These are phyloP conservation scores for Arbacia lixula DNA, from an alignment of 53 echinoderm and acorn worm species.

Conservation along the genomic window DNA sequence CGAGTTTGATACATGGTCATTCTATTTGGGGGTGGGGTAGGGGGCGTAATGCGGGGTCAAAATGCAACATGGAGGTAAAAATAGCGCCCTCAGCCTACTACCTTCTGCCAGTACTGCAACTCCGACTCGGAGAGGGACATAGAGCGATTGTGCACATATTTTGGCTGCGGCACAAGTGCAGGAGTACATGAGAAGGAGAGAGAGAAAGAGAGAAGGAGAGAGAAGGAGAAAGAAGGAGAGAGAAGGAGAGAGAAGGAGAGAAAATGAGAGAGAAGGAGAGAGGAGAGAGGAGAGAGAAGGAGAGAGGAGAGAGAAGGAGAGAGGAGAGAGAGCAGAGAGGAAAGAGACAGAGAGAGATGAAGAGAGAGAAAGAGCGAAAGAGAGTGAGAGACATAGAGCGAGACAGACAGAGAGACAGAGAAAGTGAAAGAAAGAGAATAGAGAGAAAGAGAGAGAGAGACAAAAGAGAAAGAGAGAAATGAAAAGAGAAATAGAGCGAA, in stretches of 20 bases:
- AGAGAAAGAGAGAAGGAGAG: conserved; percentile 9
- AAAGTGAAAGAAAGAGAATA: too few species aligned
- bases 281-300: background rate
- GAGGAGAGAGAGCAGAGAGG: too few species aligned
- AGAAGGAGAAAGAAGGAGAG: conserved; percentile 14
- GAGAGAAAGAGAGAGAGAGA: too few species aligned
- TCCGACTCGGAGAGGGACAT: conserved; percentile 98
- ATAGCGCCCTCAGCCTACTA: conserved; percentile 29
- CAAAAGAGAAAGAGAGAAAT: too few species aligned
- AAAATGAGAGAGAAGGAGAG: background rate
- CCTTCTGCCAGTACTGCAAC: conserved; percentile 98
- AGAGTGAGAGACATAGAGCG: too few species aligned
- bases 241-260: background rate
- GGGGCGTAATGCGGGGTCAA: background rate
- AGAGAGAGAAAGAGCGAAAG: too few species aligned
- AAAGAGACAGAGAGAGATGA: too few species aligned
- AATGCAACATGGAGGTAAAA: conserved; percentile 23
- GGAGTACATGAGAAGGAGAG: background rate
- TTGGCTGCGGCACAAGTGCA: conserved; percentile 60
- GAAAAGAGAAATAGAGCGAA: too few species aligned
- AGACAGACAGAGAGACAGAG: too few species aligned
- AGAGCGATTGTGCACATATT: conserved; percentile 88
- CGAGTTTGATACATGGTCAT: background rate
- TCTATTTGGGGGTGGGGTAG: background rate
- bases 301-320: conserved; percentile 39